Evolutionary conservation across 1,140 invertebrate species (phyloP), one percentile per base, ranked within the genome.

Genomic region (Hycleus phaleratus): DNA sequence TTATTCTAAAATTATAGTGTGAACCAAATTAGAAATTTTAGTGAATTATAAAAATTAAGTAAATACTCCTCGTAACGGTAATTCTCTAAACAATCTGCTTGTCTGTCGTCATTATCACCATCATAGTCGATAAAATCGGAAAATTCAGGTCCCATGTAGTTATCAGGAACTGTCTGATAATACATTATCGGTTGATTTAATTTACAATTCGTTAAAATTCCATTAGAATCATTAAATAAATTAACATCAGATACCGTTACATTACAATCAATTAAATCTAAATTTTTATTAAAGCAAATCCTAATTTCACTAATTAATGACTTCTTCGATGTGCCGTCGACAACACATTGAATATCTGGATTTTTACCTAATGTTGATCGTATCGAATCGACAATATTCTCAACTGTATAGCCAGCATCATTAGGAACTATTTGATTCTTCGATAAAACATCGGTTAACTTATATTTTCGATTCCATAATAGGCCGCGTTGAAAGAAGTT

Each of bases 401-500:
- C 65, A 10, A 83, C 68, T 0, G 72, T 72, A 59, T 86, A 87
- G 18, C 69, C 70, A 25, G 78, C 68, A n/a, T 78, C 76, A 43
- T 73, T 74, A 1, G 87, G 87, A 10, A 77, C 54, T 44, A 91
- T 85, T 24, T 75, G 76, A 0, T 71, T 71, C 45, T 77, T 74
- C 2, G 66, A 64, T 2, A 91, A 71, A 11, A 88, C 76, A 40
- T 78, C 64, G 12, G 77, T 77, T 78, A 90, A 84, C 18, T 84
- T 79, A 62, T 82, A 90, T 18, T 78, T 64, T 8, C 82, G 68
- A 0, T 82, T 71, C 76, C 85, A 84, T 9, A 79, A 67, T 2
- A 92, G 65, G 0, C 85, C 88, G 60, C 82, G 75, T 1, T 72
- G 66, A 61, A 92, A 92, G 69, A 90, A 93, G 67, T 89, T 88